Evolutionary conservation across 2,888 invertebrate species (phyloP).

Genomic region (Creontiades dilutus): DNA sequence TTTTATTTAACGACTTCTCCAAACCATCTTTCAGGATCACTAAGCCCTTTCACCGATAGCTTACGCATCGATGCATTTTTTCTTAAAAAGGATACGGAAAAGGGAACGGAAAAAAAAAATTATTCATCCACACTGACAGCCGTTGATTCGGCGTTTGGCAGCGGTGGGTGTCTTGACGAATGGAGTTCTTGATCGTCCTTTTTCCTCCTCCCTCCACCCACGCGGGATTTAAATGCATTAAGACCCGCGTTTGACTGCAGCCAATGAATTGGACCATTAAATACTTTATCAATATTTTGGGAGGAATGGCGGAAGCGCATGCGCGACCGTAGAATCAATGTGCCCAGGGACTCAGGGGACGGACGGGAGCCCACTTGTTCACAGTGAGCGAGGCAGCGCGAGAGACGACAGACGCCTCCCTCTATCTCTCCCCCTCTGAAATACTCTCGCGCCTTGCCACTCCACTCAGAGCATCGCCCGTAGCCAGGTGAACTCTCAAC

Average conservation of each 20-base stretch:
- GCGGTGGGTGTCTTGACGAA: background rate
- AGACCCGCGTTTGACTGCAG: slow-evolving; percentile 68
- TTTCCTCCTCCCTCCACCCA: background rate
- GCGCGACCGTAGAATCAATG: slow-evolving; percentile 70
- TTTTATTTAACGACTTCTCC: no score
- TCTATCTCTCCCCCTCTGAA: slow-evolving; percentile 2
- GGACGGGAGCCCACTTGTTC: slow-evolving; percentile 67
- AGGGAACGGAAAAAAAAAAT: no score
- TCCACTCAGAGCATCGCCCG: slow-evolving; percentile 20
- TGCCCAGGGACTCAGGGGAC: slow-evolving; percentile 57
- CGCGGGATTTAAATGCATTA: slow-evolving; percentile 59
- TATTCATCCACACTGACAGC: background rate
- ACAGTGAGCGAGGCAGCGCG: slow-evolving; percentile 68
- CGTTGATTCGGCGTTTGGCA: background rate
- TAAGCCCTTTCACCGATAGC: background rate
- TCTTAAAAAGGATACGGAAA: background rate
- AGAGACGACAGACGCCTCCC: slow-evolving; percentile 51
- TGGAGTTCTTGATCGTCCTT: background rate
- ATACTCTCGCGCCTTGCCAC: slow-evolving; percentile 30
- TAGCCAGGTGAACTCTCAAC: background rate
- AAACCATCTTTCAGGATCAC: no score
- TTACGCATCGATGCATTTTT: background rate
- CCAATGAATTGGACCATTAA: slow-evolving; percentile 74
- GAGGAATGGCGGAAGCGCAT: slow-evolving; percentile 69
- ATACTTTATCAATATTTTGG: slow-evolving; percentile 74